Evolutionary conservation across 2,888 invertebrate species (phyloP).

Genomic region (Tipula lateralis): DNA sequence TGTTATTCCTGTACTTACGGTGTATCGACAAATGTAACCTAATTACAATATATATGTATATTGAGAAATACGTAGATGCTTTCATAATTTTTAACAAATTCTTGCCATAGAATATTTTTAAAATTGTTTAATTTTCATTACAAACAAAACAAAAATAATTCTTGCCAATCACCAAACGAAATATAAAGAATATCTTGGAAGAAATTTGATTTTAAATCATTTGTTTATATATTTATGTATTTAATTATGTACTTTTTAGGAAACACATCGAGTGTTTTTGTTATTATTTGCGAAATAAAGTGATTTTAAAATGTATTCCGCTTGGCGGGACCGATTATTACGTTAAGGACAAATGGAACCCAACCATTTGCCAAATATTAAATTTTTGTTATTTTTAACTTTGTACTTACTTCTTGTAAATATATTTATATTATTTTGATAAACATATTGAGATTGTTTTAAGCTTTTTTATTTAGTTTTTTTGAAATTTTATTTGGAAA

Average conservation of each 20-base stretch:
- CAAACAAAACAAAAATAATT: not conserved
- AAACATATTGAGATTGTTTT: no score
- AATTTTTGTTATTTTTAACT: not conserved
- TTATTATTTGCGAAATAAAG: not conserved
- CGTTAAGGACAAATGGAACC: not conserved
- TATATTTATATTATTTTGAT: not conserved
- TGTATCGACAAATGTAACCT: no score
- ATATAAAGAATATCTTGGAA: not conserved
- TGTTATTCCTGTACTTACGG: no score
- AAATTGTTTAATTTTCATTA: not conserved
- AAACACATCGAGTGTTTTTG: not conserved
- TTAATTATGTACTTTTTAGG: not conserved
- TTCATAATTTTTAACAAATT: no score
- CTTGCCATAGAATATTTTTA: not conserved
- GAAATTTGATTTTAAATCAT: not conserved
- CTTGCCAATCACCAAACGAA: not conserved
- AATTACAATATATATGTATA: no score
- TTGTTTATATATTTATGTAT: not conserved
- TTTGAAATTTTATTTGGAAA: not conserved
- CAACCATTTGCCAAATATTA: not conserved
- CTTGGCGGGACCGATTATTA: not conserved
- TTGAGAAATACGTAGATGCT: no score
- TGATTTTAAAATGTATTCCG: not conserved
- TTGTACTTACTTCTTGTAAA: not conserved
- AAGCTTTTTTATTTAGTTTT: not conserved